Conservation (phyloP, 37 sponge, comb jelly and placozoan species). For the Theonella swinhoei region DNA sequence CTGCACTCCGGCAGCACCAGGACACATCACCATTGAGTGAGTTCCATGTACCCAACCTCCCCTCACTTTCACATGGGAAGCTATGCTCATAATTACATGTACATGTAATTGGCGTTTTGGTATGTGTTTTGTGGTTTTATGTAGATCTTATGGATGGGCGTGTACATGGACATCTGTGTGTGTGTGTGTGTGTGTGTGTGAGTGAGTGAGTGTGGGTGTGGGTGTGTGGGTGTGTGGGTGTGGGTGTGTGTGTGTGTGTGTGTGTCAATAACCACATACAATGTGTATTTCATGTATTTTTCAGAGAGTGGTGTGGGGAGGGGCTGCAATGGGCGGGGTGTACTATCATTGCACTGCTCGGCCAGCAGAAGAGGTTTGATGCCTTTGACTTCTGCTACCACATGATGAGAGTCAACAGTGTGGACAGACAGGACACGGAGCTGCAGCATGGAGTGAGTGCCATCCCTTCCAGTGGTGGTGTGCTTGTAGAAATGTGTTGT, state of each 20-base stretch:
- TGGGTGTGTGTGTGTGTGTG: constrained; percentile 7
- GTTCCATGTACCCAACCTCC: neutral
- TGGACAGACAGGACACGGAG: constrained; percentile 74
- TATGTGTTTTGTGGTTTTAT: too few species aligned
- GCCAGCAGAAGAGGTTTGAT: constrained; percentile 92
- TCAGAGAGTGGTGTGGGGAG: constrained; percentile 95
- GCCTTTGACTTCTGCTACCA: constrained; percentile 98
- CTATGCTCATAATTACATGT: too few species aligned
- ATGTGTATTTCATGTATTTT: too few species aligned
- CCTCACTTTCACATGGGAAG: neutral
- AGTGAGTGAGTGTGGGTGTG: neutral
- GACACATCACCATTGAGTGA: constrained; percentile 84
- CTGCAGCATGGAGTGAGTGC: constrained; percentile 81
- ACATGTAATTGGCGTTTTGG: too few species aligned
- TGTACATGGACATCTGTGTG: neutral
- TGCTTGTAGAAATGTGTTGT: too few species aligned
- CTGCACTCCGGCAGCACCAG: constrained; percentile 75
- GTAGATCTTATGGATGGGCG: too few species aligned
- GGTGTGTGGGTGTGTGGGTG: too few species aligned
- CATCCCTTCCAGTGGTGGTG: neutral
- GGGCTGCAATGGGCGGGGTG: constrained; percentile 98
- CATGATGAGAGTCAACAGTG: constrained; percentile 83
- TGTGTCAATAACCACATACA: too few species aligned
- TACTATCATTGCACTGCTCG: constrained; percentile 82
- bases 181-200: constrained; percentile 11